Base-by-base conservation (phyloP, 2,113 vertebrate genomes). In the Hepsetus odoe region DNA sequence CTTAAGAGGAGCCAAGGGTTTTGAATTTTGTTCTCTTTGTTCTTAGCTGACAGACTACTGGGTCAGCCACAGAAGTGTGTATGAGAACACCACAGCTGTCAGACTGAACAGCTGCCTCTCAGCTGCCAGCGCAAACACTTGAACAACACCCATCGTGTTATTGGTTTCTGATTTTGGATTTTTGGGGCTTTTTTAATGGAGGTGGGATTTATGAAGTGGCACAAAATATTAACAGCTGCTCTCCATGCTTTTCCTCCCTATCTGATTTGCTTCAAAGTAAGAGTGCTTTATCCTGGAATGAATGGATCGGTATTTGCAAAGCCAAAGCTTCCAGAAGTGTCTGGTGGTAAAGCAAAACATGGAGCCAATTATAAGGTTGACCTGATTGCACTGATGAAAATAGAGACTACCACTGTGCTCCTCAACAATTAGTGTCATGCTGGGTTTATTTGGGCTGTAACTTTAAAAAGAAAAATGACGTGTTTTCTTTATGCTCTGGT, bases 11-110 rank as follows among this genome's bases (percentile, higher is more conserved):
- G 73, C 73, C 72, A 76, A 66, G 24, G 32, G 46, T 32, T 55
- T 22, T 49, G 30, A 55, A 55, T 75, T 75, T 53, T n/a, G 49
- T 42, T 33, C 40, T 74, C 28, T 49, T 10, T 64, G 44, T 55
- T 66, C 46, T 66, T 55, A 4, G 14, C 53, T 12, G 32, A 1
- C 8, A 26, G 22, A 40, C 32, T 55, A 40, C 26, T 22, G 32
- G 14, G 44, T 35, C 16, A 51, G 38, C 16, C 32, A 7, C 46
- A 58, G 70, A 35, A 18, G 33, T 59, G 10, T 33, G 46, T 24
- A 28, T 67, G 5, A 38, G 24, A 53, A 26, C 16, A 53, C 30
- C 7, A 35, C 0, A 59, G 55, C 55, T 56, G 10, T 4, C 35
- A 38, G 35, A 30, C 51, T 74, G 46, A 61, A 73, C n/a, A 59